phyloP scores from a whole-genome alignment of 2,797 vertebrate species.

The Simalia tracyae region DNA sequence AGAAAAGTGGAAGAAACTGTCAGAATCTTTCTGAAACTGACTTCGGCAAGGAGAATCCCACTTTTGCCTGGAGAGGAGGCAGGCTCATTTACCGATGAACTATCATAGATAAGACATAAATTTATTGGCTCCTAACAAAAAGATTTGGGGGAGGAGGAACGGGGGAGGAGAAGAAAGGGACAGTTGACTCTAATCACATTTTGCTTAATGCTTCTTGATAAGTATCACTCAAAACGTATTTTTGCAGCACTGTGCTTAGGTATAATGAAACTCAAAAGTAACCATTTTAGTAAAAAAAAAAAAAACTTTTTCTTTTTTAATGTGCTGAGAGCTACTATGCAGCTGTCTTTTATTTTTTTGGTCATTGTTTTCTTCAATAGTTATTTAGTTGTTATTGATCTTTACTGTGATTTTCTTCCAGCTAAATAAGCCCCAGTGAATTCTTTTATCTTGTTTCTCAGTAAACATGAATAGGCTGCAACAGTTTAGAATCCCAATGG shows the following conservation, averaged over 20 bases:
- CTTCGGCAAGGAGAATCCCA: background rate
- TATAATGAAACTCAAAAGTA: background rate
- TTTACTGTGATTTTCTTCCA: conserved; percentile 3
- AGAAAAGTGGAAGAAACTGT: background rate
- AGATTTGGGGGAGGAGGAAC: background rate
- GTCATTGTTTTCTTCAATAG: background rate
- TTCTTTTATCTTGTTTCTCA: background rate
- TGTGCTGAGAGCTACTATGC: background rate
- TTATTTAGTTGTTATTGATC: conserved; percentile 6
- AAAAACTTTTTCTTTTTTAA: background rate
- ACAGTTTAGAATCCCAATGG: background rate
- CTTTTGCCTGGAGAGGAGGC: background rate
- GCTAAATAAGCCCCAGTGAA: background rate
- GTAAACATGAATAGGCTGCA: background rate
- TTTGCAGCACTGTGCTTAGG: background rate
- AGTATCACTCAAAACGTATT: background rate
- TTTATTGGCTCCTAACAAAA: background rate
- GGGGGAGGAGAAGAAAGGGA: background rate
- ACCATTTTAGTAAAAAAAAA: background rate
- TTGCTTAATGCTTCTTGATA: background rate
- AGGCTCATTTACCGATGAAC: background rate
- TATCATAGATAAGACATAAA: background rate
- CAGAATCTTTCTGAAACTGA: background rate
- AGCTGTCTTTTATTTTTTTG: background rate
- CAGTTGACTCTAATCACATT: background rate